Evolutionary conservation across 2,113 vertebrate genomes (phyloP).

Genomic region (Cinclus cinclus): DNA sequence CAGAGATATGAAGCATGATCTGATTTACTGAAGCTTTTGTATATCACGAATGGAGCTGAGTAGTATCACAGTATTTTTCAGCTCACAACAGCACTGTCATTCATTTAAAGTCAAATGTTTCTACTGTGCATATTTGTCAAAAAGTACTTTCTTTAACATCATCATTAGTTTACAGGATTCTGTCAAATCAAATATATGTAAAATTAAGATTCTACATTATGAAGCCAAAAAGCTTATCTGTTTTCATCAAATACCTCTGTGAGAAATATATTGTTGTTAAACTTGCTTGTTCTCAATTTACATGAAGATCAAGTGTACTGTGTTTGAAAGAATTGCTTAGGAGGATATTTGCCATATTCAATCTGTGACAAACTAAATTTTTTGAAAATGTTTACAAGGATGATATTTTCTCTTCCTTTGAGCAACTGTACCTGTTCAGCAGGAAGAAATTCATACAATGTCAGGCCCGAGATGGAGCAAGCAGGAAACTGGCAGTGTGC

Average conservation of each 20-base stretch:
- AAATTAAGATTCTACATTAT: background rate
- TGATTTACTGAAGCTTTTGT: background rate
- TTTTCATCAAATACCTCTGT: background rate
- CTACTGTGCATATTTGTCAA: background rate
- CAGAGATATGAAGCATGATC: background rate
- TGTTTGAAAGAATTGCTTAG: background rate
- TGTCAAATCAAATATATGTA: fast-evolving
- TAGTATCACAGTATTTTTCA: background rate
- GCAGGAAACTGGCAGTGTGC: background rate
- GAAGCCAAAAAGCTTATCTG: background rate
- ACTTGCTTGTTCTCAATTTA: background rate
- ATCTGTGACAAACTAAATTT: background rate
- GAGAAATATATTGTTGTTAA: background rate
- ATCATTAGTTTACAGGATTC: background rate
- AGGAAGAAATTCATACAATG: background rate
- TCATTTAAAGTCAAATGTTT: background rate
- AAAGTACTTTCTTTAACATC: background rate
- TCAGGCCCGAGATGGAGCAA: background rate
- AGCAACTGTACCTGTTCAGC: background rate
- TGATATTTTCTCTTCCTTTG: background rate
- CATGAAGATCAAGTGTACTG: background rate
- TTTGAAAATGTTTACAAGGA: background rate
- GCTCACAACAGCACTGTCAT: background rate
- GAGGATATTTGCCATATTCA: background rate
- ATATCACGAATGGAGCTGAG: fast-evolving